Evolutionary conservation across 2,888 invertebrate species (phyloP).

Genomic region (Capitulum mitella): DNA sequence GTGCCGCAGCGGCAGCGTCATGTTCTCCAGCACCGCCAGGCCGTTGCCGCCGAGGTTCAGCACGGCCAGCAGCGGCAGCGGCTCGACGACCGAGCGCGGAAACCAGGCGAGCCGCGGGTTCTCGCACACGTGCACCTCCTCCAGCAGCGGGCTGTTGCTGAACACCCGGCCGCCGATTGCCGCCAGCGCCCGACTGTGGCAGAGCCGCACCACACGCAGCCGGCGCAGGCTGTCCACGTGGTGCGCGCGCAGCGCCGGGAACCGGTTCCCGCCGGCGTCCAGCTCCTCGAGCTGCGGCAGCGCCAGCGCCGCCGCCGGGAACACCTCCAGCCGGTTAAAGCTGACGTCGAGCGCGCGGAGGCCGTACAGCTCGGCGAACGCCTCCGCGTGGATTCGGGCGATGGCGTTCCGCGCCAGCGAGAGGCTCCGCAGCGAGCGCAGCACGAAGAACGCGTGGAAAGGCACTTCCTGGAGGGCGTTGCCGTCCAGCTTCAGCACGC

Average conservation of each 20-base stretch:
- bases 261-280: not conserved
- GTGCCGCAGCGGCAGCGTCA: not conserved
- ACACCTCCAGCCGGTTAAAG: not conserved
- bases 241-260: not conserved
- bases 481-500: not conserved
- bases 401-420: not conserved
- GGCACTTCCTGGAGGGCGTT: not conserved
- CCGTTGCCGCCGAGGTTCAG: not conserved
- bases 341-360: not conserved
- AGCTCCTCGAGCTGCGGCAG: not conserved
- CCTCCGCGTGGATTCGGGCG: not conserved
- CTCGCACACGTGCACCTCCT: not conserved
- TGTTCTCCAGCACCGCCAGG: not conserved
- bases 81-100: not conserved
- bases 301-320: not conserved
- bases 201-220: not conserved
- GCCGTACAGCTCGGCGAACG: not conserved
- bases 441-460: conserved; percentile 2
- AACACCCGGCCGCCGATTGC: not conserved
- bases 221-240: not conserved
- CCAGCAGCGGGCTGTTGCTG: not conserved
- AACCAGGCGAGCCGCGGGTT: not conserved
- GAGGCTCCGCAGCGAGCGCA: not conserved
- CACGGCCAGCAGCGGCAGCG: not conserved
- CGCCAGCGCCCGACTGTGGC: not conserved